Evolutionary conservation across 2,113 vertebrate species (phyloP), one percentile per base, ranked within the genome.

Genomic region (Parotia lawesii): DNA sequence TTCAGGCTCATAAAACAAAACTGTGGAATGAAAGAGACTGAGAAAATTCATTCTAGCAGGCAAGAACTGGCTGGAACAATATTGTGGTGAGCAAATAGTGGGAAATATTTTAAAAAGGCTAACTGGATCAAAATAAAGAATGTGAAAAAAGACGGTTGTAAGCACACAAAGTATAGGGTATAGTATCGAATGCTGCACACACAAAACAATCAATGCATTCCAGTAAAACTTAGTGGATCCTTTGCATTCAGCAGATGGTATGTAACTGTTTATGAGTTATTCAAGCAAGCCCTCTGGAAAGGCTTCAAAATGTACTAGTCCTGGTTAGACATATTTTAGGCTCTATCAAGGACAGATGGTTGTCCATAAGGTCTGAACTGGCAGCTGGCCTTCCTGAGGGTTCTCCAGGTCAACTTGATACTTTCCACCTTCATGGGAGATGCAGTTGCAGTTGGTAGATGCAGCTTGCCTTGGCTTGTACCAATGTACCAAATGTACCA

Each of bases 51-150:
- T 75, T 86, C 27, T 77, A 65, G 10, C 6, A 38, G 31, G 40
- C 45, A 91, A 85, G 25, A 70, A 85, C 72, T 15, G 12, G 13
- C n/a, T 89, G 77, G 60, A 95, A 78, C 10, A 89, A 65, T 87
- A 73, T 16, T 75, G 48, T 56, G 57, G 76, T 64, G 37, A 89
- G 37, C 6, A 53, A 67, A 51, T 17, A 54, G 22, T 27, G 64
- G 45, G 71, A 74, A 91, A 64, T 65, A 81, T 69, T 87, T 91
- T 56, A 61, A 56, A 91, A 77, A 8, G 8, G 3, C 29, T 66
- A 76, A 66, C 33, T 85, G 57, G 12, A 65, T 29, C 45, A 95
- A 87, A 85, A 31, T 47, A 17, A 0, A 17, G 51, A 58, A 74
- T 56, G 67, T 64, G 40, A 89, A 45, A 66, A 85, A 78, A 61